A percentile compares a stretch with the other conserved stretches of the same genome.
Conservation (phyloP, 2,888 invertebrate species). For the Unio pictorum region DNA sequence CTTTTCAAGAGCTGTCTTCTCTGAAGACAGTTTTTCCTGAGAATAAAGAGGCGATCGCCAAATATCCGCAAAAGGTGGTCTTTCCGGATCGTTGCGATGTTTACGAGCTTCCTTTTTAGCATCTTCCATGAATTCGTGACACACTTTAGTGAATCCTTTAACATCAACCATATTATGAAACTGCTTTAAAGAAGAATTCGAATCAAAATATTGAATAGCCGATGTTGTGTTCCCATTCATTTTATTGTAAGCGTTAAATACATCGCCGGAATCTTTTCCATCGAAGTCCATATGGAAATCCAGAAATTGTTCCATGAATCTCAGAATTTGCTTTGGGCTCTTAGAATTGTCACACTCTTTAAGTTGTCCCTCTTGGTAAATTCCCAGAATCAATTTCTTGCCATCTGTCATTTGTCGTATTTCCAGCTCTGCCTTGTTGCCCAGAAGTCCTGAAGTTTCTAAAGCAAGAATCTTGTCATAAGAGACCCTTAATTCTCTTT, state of each 20-base stretch:
- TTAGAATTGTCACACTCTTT: constrained; percentile 51
- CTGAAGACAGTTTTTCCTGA: background rate
- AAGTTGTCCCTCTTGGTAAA: constrained; percentile 42
- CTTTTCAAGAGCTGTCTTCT: constrained; percentile 13
- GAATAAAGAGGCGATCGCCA: background rate
- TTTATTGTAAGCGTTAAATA: constrained; percentile 15
- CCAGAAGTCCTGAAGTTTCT: constrained; percentile 38
- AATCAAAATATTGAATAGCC: constrained; percentile 13
- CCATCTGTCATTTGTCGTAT: constrained; percentile 51
- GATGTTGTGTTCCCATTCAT: constrained; percentile 12
- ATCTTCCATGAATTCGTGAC: constrained; percentile 15
- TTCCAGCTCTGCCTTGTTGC: constrained; percentile 25
- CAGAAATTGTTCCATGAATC: constrained; percentile 42
- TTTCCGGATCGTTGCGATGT: constrained; percentile 16
- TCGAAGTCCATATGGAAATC: background rate
- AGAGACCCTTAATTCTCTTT: constrained; percentile 46
- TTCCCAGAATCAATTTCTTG: constrained; percentile 43
- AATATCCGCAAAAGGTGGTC: constrained; percentile 16
- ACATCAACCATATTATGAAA: constrained; percentile 15
- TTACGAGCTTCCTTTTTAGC: constrained; percentile 14
- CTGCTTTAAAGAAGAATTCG: constrained; percentile 10
- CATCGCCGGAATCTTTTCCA: constrained; percentile 21
- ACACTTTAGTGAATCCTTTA: constrained; percentile 11
- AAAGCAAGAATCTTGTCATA: constrained; percentile 40
- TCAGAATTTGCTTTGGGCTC: constrained; percentile 32